Evolutionary conservation across 30 jellyfish, hydroid and myxozoan species (phyloP), one percentile per base, ranked within the genome.

Genomic region (Hydractinia echinata): DNA sequence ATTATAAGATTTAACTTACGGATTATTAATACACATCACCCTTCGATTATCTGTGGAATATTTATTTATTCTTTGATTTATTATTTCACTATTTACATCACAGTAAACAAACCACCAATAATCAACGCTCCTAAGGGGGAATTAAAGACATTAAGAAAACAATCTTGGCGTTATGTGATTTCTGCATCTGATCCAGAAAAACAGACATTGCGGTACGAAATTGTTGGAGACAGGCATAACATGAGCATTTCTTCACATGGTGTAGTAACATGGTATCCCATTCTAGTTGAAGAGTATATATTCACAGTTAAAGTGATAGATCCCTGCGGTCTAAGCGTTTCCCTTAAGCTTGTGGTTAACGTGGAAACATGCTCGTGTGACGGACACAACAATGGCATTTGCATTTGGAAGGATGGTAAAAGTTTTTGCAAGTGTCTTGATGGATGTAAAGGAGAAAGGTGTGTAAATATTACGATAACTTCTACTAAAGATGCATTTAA

Each of bases 391-490:
- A 79, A 55, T 48, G 82, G 79, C 21, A 62, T 49, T 11, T 89
- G 96, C 67, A 53, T 5, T 4, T 62, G 84, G 81, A 72, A 64
- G 15, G 72, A 71, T n/a, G n/a, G n/a, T n/a, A n/a, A n/a, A n/a
- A 82, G 80, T 14, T 73, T 14, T 5, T 88, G 96, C 67, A 53
- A 21, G 16, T 88, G 96, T 54, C 88, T 85, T 2, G 84, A 67
- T 16, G 96, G 96, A 39, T 88, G 96, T 83, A 82, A 85, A 5
- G 96, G 96, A 4, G 82, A 82, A 60, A 53, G 50, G 96, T 88
- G 64, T 82, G 96, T 62, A 10, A 20, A 60, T 62, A 50, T 10
- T 62, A 15, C 5, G 7, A 62, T n/a, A n/a, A n/a, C n/a, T n/a
- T n/a, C n/a, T n/a, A n/a, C n/a, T n/a, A n/a, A n/a, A n/a, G n/a